Base-by-base conservation (phyloP, 2,797 vertebrate genomes). In the Paedocypris micromegethes region DNA sequence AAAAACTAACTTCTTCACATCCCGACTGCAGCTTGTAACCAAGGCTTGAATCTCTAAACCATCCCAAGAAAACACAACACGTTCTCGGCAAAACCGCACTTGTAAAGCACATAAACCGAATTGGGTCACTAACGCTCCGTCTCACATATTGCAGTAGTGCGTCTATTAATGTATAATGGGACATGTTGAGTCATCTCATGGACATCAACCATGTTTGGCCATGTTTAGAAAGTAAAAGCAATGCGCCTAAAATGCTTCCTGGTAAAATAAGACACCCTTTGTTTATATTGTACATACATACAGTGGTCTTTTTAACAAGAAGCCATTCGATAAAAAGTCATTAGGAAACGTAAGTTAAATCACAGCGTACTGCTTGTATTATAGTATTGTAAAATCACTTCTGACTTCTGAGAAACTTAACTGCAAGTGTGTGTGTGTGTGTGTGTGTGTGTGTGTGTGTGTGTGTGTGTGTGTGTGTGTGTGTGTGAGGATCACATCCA, bases 251-350 rank as follows among this genome's bases (percentile, higher is more conserved):
- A 87, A 85, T 88, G 77, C 82, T 84, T 88, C 84, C 86, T 79
- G 73, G 83, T 72, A 82, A 90, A 80, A 74, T 4, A 52, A 84
- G 88, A 45, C 5, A 76, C 74, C 81, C 83, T 83, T 75, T 98
- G 92, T 97, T 86, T 83, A 97, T 94, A 96, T 83, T 98, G 96
- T 98, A 97, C 91, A 98, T 96, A 97, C 55, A 60, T 87, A 81
- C 84, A 90, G 90, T 73, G 85, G 90, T 91, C 93, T 95, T 97
- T 97, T 95, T 93, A 95, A 91, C 89, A 86, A 88, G 88, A 90
- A 68, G 80, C 84, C 81, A 82, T 85, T 81, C 81, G 81, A 85
- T 75, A 77, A 73, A 74, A 85, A 79, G 80, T 82, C 77, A 77
- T 83, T 80, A 70, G 66, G 57, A 68, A 79, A 62, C 76, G 66